Evolutionary conservation across 2,888 invertebrate species (phyloP), one percentile per base, ranked within the genome.

Genomic region (Cataglyphis cursor): DNA sequence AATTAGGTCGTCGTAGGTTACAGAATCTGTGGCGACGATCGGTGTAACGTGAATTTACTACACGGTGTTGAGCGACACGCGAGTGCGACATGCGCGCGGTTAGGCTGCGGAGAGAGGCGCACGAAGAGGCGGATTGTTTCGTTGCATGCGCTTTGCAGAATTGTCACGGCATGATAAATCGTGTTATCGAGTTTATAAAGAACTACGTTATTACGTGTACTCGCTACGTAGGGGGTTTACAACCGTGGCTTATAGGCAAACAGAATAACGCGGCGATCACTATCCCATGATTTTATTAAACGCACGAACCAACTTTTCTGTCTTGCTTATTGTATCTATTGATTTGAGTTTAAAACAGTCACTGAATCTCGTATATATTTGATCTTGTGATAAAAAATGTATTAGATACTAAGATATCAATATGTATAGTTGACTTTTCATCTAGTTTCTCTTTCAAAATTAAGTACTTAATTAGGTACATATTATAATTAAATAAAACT

Each of bases 1-100:
- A 91, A 91, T 91, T 91, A 85, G 91, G 91, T 90, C 91, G 90
- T 74, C 84, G 84, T 41, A 81, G 85, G 82, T 83, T 74, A 84
- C 83, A 59, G 86, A 89, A 92, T 92, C 91, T 86, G 73, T 62
- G 64, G 81, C 82, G 87, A 82, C 87, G 90, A 91, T 91, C 91
- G 87, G 85, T 83, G 80, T 78, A 83, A 90, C 81, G 87, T 75
- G 74, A 83, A 90, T 84, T 82, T 83, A 83, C 66, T 41, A 48
- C n/a, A 78, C 24, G 66, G 18, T 64, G 66, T 73, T 64, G 18
- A 15, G 41, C 59, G 73, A 73, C 83, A 84, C 83, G 83, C 83
- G 48, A 84, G 51, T 72, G 72, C 72, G 48, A 51, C 48, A 72
- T 80, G 78, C 72, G 44, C 78, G 78, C 59, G 59, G 72, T 80